Evolutionary conservation across 2,113 vertebrate species (phyloP).

Genomic region (Seriola dumerili): DNA sequence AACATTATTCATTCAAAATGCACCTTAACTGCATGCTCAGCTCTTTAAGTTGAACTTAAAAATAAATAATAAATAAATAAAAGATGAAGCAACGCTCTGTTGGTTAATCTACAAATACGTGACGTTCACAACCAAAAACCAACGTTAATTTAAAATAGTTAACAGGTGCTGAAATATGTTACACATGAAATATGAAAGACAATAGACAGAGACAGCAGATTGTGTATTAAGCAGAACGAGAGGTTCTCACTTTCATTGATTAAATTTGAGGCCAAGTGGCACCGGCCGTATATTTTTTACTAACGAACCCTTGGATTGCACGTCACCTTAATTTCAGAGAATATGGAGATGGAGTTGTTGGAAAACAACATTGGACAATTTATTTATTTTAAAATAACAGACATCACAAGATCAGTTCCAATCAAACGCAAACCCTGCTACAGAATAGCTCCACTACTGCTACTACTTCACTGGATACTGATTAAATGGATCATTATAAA

Average conservation of each 20-base stretch:
- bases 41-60: not conserved
- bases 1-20: not conserved
- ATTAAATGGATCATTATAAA: too few species aligned
- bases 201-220: not conserved
- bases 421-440: not conserved
- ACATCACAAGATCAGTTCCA: not conserved
- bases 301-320: slow-evolving; percentile 83
- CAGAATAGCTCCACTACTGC: not conserved
- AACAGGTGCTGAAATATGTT: not conserved
- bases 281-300: not conserved
- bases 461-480: not conserved
- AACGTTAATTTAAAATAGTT: slow-evolving; percentile 36
- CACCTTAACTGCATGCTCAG: not conserved
- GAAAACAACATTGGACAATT: not conserved
- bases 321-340: slow-evolving; percentile 52
- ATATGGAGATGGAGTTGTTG: not conserved
- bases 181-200: not conserved
- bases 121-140: slow-evolving; percentile 52
- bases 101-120: not conserved
- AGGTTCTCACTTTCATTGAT: slow-evolving; percentile 45
- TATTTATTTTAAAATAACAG: not conserved
- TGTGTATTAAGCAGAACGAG: slow-evolving; percentile 68
- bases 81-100: not conserved
- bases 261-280: not conserved
- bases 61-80: not conserved